phyloP scores from a whole-genome alignment of 2,888 invertebrate species.

The Caenorhabditis virilis region DNA sequence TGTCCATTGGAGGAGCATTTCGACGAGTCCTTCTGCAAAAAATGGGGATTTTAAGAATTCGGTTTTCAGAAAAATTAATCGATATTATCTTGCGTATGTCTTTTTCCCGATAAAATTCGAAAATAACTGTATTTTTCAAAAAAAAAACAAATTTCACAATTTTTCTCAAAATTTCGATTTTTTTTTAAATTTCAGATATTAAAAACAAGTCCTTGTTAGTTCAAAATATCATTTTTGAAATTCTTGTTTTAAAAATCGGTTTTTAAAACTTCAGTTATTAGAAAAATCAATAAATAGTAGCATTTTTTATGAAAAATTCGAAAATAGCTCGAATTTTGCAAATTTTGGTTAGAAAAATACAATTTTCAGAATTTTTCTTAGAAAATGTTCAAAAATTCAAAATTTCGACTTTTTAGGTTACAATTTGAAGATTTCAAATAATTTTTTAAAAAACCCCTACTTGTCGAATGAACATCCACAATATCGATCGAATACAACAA shows the following conservation, averaged over 20 bases:
- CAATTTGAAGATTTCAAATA: too few relatives aligned
- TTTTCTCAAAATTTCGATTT: background rate
- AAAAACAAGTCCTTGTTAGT: too few relatives aligned
- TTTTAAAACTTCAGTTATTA: too few relatives aligned
- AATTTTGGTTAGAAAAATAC: background rate
- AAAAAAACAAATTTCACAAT: background rate
- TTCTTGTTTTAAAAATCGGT: too few relatives aligned
- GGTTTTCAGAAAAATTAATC: background rate
- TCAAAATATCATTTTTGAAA: too few relatives aligned
- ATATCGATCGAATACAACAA: slow-evolving; percentile 25
- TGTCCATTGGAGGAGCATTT: slow-evolving; percentile 27
- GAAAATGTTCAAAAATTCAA: background rate
- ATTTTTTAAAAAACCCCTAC: too few relatives aligned
- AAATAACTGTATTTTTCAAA: background rate
- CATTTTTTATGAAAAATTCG: background rate
- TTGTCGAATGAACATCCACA: slow-evolving; percentile 8
- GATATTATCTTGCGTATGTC: background rate
- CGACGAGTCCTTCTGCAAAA: slow-evolving; percentile 7
- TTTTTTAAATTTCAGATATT: too few relatives aligned
- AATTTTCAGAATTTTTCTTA: background rate
- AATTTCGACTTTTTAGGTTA: too few relatives aligned
- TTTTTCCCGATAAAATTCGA: background rate
- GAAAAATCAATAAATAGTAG: background rate
- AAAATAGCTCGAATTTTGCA: background rate
- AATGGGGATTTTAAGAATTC: background rate